Evolutionary conservation across 2,113 vertebrate genomes (phyloP), one percentile per base, ranked within the genome.

Genomic region (Plectropomus leopardus): DNA sequence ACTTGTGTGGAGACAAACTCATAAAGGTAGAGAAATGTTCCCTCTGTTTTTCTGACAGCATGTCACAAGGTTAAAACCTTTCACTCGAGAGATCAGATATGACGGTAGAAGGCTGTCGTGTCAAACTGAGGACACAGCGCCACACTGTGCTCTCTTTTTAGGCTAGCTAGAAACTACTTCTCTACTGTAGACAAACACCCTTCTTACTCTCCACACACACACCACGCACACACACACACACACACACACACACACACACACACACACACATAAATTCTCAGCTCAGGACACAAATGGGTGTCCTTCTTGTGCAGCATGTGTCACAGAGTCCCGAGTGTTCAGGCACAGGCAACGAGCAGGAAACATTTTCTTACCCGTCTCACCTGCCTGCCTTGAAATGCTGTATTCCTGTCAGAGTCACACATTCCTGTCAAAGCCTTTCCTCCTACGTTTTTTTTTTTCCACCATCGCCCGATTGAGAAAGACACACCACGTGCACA

Each of bases 381-480:
- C 88, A 89, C 88, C 84, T 88, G 79, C 75, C 58, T 88, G 74
- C 86, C 71, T 88, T 48, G 55, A 85, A 76, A 81, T 3, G 36
- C 70, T 67, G 66, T 61, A 73, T 68, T 91, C 61, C 81, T 86
- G 85, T 60, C 85, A 79, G 66, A 84, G 64, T 53, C 78, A 53
- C 66, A 77, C 65, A 48, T 61, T 66, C 67, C 88, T 86, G 73
- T 84, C 86, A 85, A 51, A 71, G 55, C 34, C 75, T 66, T 36
- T 59, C 48, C 76, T 59, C 73, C 84, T 36, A 67, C 69, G 4
- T 34, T 6, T 15, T 8, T 13, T 26, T 4, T 19, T 68, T 14
- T 19, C 32, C 28, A 72, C 61, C 54, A 19, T 66, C 13, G 68
- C 81, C 64, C 24, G 1, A 51, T 42, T 34, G 72, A 83, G 67